Evolutionary conservation across 2,797 vertebrate species (phyloP), one percentile per base, ranked within the genome.

Genomic region (Sebastes wilsoni): DNA sequence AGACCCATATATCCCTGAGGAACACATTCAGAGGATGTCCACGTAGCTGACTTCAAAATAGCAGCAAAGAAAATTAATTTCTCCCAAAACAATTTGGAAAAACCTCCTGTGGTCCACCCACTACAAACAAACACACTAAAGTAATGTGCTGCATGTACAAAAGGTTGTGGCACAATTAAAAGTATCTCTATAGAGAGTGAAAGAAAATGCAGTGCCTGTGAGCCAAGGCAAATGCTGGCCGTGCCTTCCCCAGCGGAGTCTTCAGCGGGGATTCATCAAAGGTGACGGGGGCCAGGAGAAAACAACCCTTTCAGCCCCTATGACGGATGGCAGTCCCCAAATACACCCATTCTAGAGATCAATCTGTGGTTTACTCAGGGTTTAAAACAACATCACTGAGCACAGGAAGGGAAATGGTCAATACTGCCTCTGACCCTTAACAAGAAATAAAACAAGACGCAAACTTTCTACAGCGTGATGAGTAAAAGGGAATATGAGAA

Each of bases 81-180:
- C 94, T 97, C 96, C 95, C 95, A 92, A 93, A 95, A 94, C 96
- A 94, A 87, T 95, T 95, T 93, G 90, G 89, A 95, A 96, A 95
- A 95, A 89, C 75, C 65, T 64, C 82, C 95, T 94, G 93, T 65
- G 94, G 96, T 96, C 96, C 95, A 32, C 89, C 90, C 92, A 96
- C 93, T 86, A 95, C 94, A 97, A 96, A 97, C 94, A 93, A 96
- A 96, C 94, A 95, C 80, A 90, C 62, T 58, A 92, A 94, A 95
- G 93, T 94, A 84, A 93, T 91, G 83, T 67, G 91, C 92, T 93
- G 84, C 92, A 92, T 90, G 93, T 92, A 95, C 95, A 94, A 96
- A 96, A 97, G 95, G 96, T 96, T 94, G 92, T 92, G 92, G 92
- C 90, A 87, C 81, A 90, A 89, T 85, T 82, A 64, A 83, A 90